Evolutionary conservation across 1,140 invertebrate species (phyloP).

Genomic region (Paramacrobiotus metropolitanus): DNA sequence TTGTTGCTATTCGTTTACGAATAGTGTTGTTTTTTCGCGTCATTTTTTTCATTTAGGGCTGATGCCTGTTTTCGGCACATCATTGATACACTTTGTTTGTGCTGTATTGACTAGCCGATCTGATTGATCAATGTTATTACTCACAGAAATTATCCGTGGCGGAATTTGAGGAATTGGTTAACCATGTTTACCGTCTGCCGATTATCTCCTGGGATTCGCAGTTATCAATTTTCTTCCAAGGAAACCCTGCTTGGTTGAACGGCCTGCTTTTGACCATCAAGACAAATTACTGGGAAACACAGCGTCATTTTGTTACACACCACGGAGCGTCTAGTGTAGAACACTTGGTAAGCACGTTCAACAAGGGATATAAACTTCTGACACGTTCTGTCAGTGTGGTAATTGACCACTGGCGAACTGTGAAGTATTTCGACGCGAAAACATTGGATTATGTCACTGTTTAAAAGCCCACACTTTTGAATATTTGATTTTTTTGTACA

Average conservation of each 20-base stretch:
- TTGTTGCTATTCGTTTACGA: too few species aligned
- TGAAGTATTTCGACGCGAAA: too few species aligned
- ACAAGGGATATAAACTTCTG: background rate
- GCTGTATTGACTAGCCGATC: too few species aligned
- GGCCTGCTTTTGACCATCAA: background rate
- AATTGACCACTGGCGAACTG: background rate
- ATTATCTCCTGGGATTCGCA: constrained; percentile 16
- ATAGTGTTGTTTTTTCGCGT: too few species aligned
- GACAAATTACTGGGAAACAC: background rate
- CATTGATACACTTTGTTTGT: too few species aligned
- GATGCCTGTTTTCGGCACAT: too few species aligned
- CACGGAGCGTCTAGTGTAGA: background rate
- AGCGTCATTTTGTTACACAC: background rate
- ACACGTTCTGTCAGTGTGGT: background rate
- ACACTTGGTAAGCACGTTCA: background rate
- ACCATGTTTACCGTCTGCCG: constrained; percentile 14
- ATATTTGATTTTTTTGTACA: background rate
- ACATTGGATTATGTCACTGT: background rate
- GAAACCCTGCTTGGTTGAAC: background rate
- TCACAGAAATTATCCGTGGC: constrained; percentile 14
- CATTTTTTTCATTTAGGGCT: too few species aligned
- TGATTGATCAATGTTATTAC: too few species aligned
- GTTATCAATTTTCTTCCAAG: constrained; percentile 13
- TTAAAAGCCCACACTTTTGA: background rate
- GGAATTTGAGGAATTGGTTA: constrained; percentile 18